Evolutionary conservation across 1,140 invertebrate species (phyloP), one percentile per base, ranked within the genome.

Genomic region (Aphidius gifuensis): DNA sequence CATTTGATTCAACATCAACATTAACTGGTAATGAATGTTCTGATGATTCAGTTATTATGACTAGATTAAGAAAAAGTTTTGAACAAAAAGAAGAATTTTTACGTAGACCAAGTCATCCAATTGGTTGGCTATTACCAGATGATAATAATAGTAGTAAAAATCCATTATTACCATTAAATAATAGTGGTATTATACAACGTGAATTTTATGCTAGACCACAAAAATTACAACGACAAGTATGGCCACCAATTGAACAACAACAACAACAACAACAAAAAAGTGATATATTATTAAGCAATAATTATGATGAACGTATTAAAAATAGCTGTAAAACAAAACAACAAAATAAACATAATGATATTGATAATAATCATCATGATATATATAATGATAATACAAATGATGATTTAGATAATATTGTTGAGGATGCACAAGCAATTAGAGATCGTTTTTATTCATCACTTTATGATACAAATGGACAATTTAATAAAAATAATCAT

Each of bases 1-100:
- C 85, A 5, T 87, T 83, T 71, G 86, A 87, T 66, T 88, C 86
- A 38, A 84, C 83, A 68, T 87, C 86, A 6, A 87, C 86, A n/a
- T 74, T 88, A 3, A 86, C 85, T 40, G 85, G 86, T 40, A 83
- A 85, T 68, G 87, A 87, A 65, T 73, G 71, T 39, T 80, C 85
- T 21, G 87, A 88, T 68, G 87, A 89, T 71, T 87, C 86, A 47
- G 81, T 87, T 21, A 86, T 88, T 53, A 84, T 90, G 76, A 85
- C 84, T 32, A 84, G 90, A 74, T 85, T 94, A 68, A 83, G 89
- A 57, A 92, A 91, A 74, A 93, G 90, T 69, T 86, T 90, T 67
- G 91, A 93, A 69, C 90, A 93, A 70, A 94, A 94, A 71, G 91
- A 93, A 75, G 92, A 93, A 67, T 94, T 94, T 74, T 80, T 94